A percentile compares a stretch with the other conserved stretches of the same genome.
Conservation (phyloP, 1,140 invertebrate species). For the Amyelois transitella region DNA sequence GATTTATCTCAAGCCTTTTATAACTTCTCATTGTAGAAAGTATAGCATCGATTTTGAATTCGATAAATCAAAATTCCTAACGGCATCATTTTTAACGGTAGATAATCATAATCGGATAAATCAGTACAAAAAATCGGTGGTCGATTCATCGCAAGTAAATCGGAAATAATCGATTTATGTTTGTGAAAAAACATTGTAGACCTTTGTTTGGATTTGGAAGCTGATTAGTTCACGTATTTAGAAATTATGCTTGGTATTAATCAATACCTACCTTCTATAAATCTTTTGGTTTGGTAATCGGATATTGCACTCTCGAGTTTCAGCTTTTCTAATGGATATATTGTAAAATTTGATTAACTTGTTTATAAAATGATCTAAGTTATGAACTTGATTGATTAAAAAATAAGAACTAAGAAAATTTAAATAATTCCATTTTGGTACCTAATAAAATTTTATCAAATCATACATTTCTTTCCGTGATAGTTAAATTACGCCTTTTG, state of each 20-base stretch:
- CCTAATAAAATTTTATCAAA: not conserved
- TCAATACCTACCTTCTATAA: not conserved
- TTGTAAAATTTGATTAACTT: too few species aligned
- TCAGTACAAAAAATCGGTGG: conserved; percentile 40
- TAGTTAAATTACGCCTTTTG: not conserved
- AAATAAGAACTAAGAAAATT: too few species aligned
- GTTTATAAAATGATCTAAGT: too few species aligned
- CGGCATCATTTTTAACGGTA: conserved; percentile 57
- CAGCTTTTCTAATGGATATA: too few species aligned
- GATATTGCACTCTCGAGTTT: too few species aligned
- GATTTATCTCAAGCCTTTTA: not conserved
- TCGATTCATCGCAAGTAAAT: conserved; percentile 39
- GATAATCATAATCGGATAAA: conserved; percentile 52
- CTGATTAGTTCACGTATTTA: conserved; percentile 17
- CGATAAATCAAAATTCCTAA: conserved; percentile 48
- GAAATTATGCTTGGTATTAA: conserved; percentile 11
- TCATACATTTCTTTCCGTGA: not conserved
- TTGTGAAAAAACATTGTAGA: conserved; percentile 8
- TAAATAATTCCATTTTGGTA: not conserved
- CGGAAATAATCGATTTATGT: conserved; percentile 45
- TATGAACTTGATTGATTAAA: too few species aligned
- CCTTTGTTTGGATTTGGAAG: conserved; percentile 24
- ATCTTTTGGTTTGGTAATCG: too few species aligned
- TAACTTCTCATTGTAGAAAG: not conserved
- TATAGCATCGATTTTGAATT: conserved; percentile 23